These are phyloP conservation scores for Sarcophilus harrisii DNA, from an alignment of 2,797 vertebrate species.

Conservation along the genomic window DNA sequence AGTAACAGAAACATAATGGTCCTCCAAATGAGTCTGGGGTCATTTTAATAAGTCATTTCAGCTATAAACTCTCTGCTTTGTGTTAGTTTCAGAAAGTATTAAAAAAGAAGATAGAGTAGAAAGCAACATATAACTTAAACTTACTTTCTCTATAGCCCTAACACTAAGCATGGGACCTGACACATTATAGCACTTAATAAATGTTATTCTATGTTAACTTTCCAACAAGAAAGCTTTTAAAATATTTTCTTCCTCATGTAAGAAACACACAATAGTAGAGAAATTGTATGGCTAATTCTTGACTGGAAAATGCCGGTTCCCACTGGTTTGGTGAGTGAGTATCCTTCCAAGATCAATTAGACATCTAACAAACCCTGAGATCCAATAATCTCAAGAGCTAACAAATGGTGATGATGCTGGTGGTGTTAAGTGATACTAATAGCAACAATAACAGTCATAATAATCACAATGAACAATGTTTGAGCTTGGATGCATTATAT, in stretches of 20 bases:
- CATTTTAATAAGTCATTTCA: constrained; percentile 19
- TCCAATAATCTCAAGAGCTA: background rate
- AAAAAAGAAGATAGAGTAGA: background rate
- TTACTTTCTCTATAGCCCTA: background rate
- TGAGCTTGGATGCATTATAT: background rate
- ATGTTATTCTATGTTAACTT: background rate
- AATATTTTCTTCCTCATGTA: background rate
- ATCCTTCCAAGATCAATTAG: background rate
- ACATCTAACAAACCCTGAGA: background rate
- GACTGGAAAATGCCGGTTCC: background rate
- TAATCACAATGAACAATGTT: background rate
- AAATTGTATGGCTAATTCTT: background rate
- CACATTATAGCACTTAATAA: background rate
- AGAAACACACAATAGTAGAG: background rate
- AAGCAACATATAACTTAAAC: background rate
- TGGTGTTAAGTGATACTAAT: background rate
- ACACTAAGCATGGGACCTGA: background rate
- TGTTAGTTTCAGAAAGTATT: background rate
- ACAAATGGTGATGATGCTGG: background rate
- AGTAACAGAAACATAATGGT: background rate
- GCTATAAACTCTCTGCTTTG: background rate
- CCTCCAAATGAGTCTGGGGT: background rate
- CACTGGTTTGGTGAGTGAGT: background rate
- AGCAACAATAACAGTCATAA: background rate
- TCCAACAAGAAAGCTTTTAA: background rate